phyloP scores from a whole-genome alignment of 2,113 vertebrate genomes.

The Clarias macrocephalus region DNA sequence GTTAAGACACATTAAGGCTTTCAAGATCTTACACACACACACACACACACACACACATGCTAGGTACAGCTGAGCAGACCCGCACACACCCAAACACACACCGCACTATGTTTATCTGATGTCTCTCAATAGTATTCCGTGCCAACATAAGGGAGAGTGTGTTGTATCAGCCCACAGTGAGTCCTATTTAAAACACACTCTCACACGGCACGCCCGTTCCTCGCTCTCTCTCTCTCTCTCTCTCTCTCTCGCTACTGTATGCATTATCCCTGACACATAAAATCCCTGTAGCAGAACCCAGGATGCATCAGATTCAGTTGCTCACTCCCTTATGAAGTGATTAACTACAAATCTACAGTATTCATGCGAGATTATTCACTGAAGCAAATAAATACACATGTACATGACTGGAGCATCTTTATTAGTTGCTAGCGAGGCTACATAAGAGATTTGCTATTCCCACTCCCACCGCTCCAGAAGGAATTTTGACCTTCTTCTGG shows the following conservation, averaged over 20 bases:
- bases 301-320: neutral
- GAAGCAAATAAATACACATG: neutral
- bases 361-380: neutral
- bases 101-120: conserved; percentile 33
- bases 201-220: neutral
- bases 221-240: neutral
- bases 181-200: conserved; percentile 34
- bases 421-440: neutral
- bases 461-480: neutral
- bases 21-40: neutral
- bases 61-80: conserved; percentile 6
- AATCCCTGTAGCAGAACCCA: conserved; percentile 15
- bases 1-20: conserved; percentile 15
- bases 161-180: neutral
- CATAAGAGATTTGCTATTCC: neutral
- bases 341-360: neutral
- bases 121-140: conserved; percentile 16
- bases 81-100: conserved; percentile 10
- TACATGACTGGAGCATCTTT: neutral
- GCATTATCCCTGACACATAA: conserved; percentile 16
- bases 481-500: neutral
- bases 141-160: conserved; percentile 7
- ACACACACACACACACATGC: neutral
- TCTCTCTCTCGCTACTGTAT: neutral
- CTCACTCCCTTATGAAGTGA: neutral